phyloP scores from a whole-genome alignment of 1,140 invertebrate species.

The Zaprionus ornatus region DNA sequence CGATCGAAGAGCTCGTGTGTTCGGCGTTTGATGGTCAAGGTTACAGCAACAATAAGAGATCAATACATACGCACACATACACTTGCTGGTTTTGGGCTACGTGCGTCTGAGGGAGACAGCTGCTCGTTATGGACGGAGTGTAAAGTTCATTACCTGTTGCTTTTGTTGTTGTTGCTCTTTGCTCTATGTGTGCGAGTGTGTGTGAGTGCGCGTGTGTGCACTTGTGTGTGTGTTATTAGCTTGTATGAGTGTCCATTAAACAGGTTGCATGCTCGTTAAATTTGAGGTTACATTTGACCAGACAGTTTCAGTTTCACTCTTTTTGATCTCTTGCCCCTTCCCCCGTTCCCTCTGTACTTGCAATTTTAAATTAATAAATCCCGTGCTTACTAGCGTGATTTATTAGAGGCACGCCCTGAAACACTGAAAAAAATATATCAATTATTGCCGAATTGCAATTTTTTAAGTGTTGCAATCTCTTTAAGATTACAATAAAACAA shows the following conservation, averaged over 20 bases:
- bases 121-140: conserved; percentile 30
- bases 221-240: background rate
- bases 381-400: conserved; percentile 28
- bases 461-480: conserved; percentile 8
- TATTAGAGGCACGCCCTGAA: conserved; percentile 23
- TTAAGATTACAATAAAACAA: background rate
- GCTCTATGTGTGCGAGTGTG: background rate
- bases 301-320: conserved; percentile 27
- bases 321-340: background rate
- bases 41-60: conserved; percentile 60
- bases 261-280: conserved; percentile 42
- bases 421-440: background rate
- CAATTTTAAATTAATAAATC: conserved; percentile 50
- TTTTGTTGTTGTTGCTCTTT: conserved; percentile 22
- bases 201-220: background rate
- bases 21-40: conserved; percentile 68
- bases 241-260: conserved; percentile 24
- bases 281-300: conserved; percentile 35
- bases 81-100: conserved; percentile 7
- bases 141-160: conserved; percentile 77
- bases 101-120: conserved; percentile 39
- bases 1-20: conserved; percentile 36
- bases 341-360: background rate
- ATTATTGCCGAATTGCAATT: background rate
- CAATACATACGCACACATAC: conserved; percentile 32